Base-by-base conservation (phyloP, 2,888 invertebrate genomes). In the Drosophila fungiperda region DNA sequence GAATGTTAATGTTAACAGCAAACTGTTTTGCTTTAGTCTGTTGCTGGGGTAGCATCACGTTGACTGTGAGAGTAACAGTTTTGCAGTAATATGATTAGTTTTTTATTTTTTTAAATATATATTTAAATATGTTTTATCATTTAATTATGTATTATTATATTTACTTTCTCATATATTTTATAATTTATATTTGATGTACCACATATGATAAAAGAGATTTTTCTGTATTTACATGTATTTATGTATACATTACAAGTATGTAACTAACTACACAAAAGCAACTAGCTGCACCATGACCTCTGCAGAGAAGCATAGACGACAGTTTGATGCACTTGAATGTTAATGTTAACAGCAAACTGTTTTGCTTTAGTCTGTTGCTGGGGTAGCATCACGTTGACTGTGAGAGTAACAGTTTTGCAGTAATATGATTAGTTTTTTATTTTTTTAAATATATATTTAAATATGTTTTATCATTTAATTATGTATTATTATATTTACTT, bases 281-380 rank as follows among this genome's bases (percentile, higher is more conserved):
- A 32, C 52, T 6, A 55, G 38, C 33, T 61, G 66, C 73, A 55
- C 70, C 79, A 62, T 78, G 79, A 79, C 73, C 79, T 79, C 76
- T 78, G 75, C 69, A 68, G n/a, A 23, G 15, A 12, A 45, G 15
- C 23, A 64, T 20, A 59, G 17, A 52, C 78, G 20, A 6, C 20
- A 42, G 20, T 20, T 6, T 42, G 20, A 63, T 15, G 26, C 35
- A 4, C 55, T 26, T 29, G 23, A 61, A 69, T 69, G 73, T 69
- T 77, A 62, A 40, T 61, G 32, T 63, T 78, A 70, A 61, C 76
- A 78, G 69, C 15, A 58, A 4, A 45, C 45, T 23, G 45, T 23
- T 23, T 45, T 45, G 23, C 15, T 15, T 23, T 8, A 23, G 23
- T 23, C 20, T 45, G 45, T 15, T 45, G 2, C 8, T 15, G 2